Evolutionary conservation across 2,113 vertebrate genomes (phyloP).

Genomic region (Rynchops niger): DNA sequence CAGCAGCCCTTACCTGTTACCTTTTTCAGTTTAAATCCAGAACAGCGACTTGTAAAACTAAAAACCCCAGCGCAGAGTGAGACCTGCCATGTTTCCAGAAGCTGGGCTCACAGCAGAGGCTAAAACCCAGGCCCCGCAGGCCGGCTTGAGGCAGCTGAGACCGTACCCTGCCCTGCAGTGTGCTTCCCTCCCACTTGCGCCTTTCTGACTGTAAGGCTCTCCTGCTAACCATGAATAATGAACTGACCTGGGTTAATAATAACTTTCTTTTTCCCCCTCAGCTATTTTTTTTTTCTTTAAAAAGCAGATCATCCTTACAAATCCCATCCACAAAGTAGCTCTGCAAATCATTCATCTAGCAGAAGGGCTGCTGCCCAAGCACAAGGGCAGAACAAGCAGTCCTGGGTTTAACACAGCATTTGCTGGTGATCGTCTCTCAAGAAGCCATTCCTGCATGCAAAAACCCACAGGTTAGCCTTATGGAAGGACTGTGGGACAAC

Average conservation of each 20-base stretch:
- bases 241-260: background rate
- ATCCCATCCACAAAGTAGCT: background rate
- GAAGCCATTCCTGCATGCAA: background rate
- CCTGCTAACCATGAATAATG: slow-evolving; percentile 27
- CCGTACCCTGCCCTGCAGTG: background rate
- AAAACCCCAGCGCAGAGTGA: background rate
- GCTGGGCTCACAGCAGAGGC: background rate
- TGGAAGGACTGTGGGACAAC: background rate
- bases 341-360: background rate
- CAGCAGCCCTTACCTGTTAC: background rate
- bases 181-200: background rate
- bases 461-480: background rate
- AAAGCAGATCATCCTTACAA: slow-evolving; percentile 35
- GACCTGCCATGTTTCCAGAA: background rate
- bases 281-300: background rate
- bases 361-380: background rate
- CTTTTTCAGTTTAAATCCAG: background rate
- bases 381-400: background rate
- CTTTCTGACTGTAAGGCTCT: background rate
- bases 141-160: background rate
- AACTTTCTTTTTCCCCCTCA: background rate
- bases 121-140: background rate
- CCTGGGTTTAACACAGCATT: background rate
- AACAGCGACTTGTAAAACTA: background rate
- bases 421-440: background rate